Evolutionary conservation across 2,113 vertebrate genomes (phyloP), one percentile per base, ranked within the genome.

Genomic region (Menura novaehollandiae): DNA sequence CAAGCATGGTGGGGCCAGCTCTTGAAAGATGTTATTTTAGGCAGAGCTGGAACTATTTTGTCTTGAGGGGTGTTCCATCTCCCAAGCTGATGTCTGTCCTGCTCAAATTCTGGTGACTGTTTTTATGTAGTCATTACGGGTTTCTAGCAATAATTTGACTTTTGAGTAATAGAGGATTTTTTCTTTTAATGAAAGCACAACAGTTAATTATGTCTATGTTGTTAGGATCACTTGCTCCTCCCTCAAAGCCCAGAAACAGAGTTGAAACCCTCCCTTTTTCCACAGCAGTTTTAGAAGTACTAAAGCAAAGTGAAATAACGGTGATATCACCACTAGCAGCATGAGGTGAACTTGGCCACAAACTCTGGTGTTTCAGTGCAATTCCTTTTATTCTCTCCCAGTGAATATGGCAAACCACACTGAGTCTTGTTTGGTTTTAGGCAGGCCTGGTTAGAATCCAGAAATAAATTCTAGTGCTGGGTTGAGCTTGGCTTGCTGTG

Each of bases 271-370:
- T 88, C 33, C 37, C 28, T 78, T 94, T 91, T 77, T 87, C 86
- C 91, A 77, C 52, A 89, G 39, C 79, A 55, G 8, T 83, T 72
- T 88, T 53, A 21, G 55, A 88, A 96, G 21, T 47, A 64, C 64
- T 86, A 33, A 83, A 93, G 63, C 1, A 2, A 82, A 88, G 76
- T 64, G 60, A 86, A 96, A 52, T 88, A 86, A 60, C 0, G 0
- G 68, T 94, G 92, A 90, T 92, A 90, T 94, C 93, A 91, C 90
- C 44, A 92, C 12, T 63, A 93, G 59, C 35, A 84, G n/a, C 93
- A 87, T 72, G 92, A 97, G 88, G 85, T 88, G 95, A 95, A 78
- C 93, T 96, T 95, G 86, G 88, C 90, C 56, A 53, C 85, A 75
- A 22, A 67, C 44, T 28, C 56, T 53, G 37, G 44, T 52, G 39